Base-by-base conservation (phyloP, 2,113 vertebrate genomes). In the Callocephalon fimbriatum region DNA sequence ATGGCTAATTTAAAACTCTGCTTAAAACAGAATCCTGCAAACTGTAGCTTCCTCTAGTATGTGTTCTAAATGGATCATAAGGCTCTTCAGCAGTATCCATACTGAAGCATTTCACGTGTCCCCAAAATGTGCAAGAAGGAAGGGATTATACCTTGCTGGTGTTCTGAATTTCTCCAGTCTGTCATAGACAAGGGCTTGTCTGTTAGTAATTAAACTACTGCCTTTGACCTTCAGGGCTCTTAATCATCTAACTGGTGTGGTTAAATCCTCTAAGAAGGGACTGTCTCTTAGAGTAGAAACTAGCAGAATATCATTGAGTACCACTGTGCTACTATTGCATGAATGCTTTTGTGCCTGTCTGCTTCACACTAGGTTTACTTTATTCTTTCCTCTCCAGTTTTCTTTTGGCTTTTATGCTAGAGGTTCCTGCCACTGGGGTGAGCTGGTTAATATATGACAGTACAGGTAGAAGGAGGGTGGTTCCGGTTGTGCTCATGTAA, bases 191-290 rank as follows among this genome's bases (percentile, higher is more conserved):
- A 88, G 37, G 54, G 8, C 17, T 80, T 92, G 67, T 87, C 71
- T 86, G 67, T 88, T 92, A 81, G 72, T 81, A 93, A 93, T 88
- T 85, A 68, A 81, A 66, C 86, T 82, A 86, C 59, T 92, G 58
- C 54, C 86, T 82, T 86, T 93, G 75, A 93, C 72, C 71, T 86
- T 23, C 9, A 42, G 59, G 74, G 22, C 37, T 92, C 50, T 76
- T 74, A 66, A 71, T 92, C 22, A 62, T 95, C 21, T 53, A 31
- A 54, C 53, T 89, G 61, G 70, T 85, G 19, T 1, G 2, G 53
- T 48, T 77, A 80, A 76, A 76, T 78, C n/a, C 35, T 77, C 51
- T 68, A 51, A 86, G 56, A 47, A 82, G n/a, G 53, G 26, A 70
- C 71, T 76, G 35, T 14, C 18, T 68, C 27, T 74, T 67, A 29